Evolutionary conservation across 2,113 vertebrate species (phyloP).

Genomic region (Synchiropus splendidus): DNA sequence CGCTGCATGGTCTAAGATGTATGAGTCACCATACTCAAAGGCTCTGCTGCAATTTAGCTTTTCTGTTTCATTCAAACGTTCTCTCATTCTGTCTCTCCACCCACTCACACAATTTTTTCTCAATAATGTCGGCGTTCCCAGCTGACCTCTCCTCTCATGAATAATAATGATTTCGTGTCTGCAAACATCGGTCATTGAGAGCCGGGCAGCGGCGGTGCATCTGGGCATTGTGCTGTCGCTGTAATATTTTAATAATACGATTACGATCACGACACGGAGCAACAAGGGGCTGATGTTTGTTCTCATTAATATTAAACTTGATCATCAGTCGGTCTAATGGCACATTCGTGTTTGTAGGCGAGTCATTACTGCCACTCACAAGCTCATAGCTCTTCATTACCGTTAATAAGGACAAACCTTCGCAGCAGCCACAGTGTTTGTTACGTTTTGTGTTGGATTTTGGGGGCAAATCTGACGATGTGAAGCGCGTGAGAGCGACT

Average conservation of each 20-base stretch:
- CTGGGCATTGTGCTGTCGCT: constrained; percentile 13
- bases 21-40: constrained; percentile 38
- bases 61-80: constrained; percentile 40
- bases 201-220: constrained; percentile 12
- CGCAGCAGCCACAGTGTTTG: constrained; percentile 2
- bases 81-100: constrained; percentile 13
- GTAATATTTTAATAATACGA: constrained; percentile 27
- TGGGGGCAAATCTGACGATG: constrained; percentile 15
- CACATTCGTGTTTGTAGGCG: constrained; percentile 33
- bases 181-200: constrained; percentile 18
- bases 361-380: constrained; percentile 30
- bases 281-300: constrained; percentile 26
- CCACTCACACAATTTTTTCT: constrained; percentile 22
- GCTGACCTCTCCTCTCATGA: constrained; percentile 20
- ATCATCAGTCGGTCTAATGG: constrained; percentile 34
- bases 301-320: constrained; percentile 22
- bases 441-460: not conserved
- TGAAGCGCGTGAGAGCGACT: constrained; percentile 14
- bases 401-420: constrained; percentile 32
- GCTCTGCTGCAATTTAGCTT: constrained; percentile 33
- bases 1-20: constrained; percentile 23
- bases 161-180: constrained; percentile 23
- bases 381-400: constrained; percentile 46
- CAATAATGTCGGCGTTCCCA: constrained; percentile 17
- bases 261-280: constrained; percentile 20